phyloP scores from a whole-genome alignment of 2,888 invertebrate species.

The Dyspetes luteomarginatus region DNA sequence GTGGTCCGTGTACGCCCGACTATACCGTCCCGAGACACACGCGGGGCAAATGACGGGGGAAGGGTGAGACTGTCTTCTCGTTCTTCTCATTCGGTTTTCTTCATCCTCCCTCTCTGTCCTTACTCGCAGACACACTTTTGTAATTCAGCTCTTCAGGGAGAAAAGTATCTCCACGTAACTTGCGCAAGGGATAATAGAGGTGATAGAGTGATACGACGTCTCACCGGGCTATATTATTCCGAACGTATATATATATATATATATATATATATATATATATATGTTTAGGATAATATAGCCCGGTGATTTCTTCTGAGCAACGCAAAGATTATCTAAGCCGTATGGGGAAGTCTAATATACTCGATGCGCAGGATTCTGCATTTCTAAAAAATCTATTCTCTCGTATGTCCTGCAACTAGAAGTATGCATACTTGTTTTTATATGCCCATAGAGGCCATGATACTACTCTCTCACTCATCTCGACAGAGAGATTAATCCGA shows the following conservation, averaged over 20 bases:
- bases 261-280: neutral
- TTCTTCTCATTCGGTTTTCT: conserved; percentile 30
- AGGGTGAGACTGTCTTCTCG: conserved; percentile 55
- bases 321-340: conserved; percentile 57
- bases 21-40: conserved; percentile 63
- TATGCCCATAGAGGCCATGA: conserved; percentile 26
- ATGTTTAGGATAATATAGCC: neutral
- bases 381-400: conserved; percentile 52
- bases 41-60: conserved; percentile 57
- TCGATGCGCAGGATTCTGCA: conserved; percentile 41
- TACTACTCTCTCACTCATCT: conserved; percentile 18
- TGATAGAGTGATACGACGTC: conserved; percentile 65
- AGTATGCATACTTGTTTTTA: conserved; percentile 19
- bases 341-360: conserved; percentile 59
- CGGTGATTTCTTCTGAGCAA: conserved; percentile 30
- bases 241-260: neutral
- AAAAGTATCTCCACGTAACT: conserved; percentile 60
- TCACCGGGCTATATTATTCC: conserved; percentile 29
- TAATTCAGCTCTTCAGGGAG: conserved; percentile 49
- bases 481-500: conserved; percentile 45
- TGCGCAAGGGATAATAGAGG: conserved; percentile 58
- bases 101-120: conserved; percentile 31
- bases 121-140: conserved; percentile 48
- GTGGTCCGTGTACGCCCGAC: conserved; percentile 68
- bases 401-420: conserved; percentile 19